Base-by-base conservation (phyloP, 2,888 invertebrate species). In the Microctonus hyperodae region DNA sequence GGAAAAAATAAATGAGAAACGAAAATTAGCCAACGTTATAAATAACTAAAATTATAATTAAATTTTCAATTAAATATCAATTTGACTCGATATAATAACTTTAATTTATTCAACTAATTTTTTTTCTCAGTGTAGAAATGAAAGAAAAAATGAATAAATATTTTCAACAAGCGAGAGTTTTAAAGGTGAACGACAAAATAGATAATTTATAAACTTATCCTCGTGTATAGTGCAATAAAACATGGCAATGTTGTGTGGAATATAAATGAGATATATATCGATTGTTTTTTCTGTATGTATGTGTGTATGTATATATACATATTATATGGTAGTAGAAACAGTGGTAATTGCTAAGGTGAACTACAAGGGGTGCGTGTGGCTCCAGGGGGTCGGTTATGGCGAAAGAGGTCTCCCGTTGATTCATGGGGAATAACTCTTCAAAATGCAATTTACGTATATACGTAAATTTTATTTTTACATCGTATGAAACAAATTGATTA, bases 341-440 rank as follows among this genome's bases (percentile, higher is more conserved):
- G 20, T 55, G 40, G 44, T 64, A 57, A 56, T 57, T 57, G 64
- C 16, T 31, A 48, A 62, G 51, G 16, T 44, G 44, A 44, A 44
- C 44, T 37, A 13, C n/a, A 65, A 62, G 50, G 55, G 61, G 69
- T 68, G 69, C 69, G 69, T 70, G 69, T 65, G 69, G 69, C 69
- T 70, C 70, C 70, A 64, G 57, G 68, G 60, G 68, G 70, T 70
- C 70, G 64, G 64, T 56, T 55, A 28, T 48, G 55, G 23, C 33
- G 20, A 31, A 57, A 56, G 64, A 33, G 64, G 56, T 25, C 56
- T 40, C 64, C 64, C 48, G 55, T 55, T 33, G 55, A 22, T 22
- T 51, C 31, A 37, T 25, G 25, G 20, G 22, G 51, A 51, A 11
- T n/a, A 51, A 11, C 16, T 20, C 50, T 51, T 13, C 11, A 7